A percentile compares a stretch with the other conserved stretches of the same genome.
Evolutionary conservation across 2,113 vertebrate genomes (phyloP).

Genomic region (Myanophis thanlyinensis): DNA sequence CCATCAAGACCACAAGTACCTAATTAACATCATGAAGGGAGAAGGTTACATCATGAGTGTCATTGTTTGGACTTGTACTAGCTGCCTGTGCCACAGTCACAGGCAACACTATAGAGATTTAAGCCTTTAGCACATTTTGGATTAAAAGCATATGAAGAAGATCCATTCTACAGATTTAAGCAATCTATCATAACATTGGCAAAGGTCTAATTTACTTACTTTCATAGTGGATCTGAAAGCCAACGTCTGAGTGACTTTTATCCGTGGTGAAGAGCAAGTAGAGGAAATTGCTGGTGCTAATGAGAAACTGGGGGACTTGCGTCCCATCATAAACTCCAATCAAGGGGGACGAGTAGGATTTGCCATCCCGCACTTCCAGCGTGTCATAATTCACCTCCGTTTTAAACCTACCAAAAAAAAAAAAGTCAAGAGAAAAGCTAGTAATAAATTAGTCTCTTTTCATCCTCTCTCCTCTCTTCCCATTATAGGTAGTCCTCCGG

Average conservation of each 20-base stretch:
- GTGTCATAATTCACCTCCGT: conserved; percentile 97
- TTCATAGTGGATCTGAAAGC: conserved; percentile 97
- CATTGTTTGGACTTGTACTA: neutral
- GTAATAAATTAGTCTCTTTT: neutral
- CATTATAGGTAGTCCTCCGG: neutral
- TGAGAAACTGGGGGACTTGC: conserved; percentile 98
- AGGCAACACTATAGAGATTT: neutral
- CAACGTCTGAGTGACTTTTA: conserved; percentile 96
- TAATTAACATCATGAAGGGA: neutral
- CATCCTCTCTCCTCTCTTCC: neutral
- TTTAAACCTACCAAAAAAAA: conserved; percentile 83
- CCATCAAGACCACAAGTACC: neutral
- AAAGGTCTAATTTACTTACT: conserved; percentile 72
- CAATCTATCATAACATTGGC: neutral
- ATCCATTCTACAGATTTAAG: fast-evolving
- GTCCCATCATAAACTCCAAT: conserved; percentile 97
- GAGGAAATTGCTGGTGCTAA: conserved; percentile 97
- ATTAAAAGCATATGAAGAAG: neutral
- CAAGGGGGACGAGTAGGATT: conserved; percentile 87
- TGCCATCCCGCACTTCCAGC: conserved; percentile 91
- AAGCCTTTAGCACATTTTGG: neutral
- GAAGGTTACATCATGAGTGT: neutral
- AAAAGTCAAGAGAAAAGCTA: neutral
- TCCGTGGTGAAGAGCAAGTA: conserved; percentile 95
- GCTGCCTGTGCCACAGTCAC: neutral